Conservation (phyloP, 1,140 invertebrate species). For the Bathynomus jamesi region DNA sequence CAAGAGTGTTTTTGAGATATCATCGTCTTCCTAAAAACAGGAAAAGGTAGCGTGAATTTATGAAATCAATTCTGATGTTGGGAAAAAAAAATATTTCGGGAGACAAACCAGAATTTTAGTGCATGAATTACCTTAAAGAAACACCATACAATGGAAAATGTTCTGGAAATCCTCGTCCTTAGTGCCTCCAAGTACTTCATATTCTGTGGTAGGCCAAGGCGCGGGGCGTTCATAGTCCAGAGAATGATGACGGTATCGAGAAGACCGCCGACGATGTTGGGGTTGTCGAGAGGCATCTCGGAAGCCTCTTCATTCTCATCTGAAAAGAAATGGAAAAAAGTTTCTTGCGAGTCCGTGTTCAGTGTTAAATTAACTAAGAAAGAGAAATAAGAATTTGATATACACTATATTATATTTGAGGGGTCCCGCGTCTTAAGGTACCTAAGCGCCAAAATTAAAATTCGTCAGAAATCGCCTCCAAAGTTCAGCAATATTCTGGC, state of each 20-base stretch:
- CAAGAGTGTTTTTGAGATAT: slow-evolving; percentile 26
- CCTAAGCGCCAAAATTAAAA: no score
- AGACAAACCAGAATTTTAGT: no score
- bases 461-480: no score
- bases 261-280: slow-evolving; percentile 21
- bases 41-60: no score
- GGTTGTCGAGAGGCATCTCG: slow-evolving; percentile 19
- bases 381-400: not conserved
- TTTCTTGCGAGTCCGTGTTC: not conserved
- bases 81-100: no score
- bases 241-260: slow-evolving; percentile 28
- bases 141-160: not conserved
- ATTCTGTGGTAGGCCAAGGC: slow-evolving; percentile 19
- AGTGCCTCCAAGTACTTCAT: slow-evolving; percentile 26
- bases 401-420: no score
- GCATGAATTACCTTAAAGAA: not conserved
- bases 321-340: slow-evolving; percentile 4
- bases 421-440: no score
- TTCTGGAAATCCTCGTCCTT: slow-evolving; percentile 18
- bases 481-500: no score
- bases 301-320: not conserved
- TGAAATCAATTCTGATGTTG: no score
- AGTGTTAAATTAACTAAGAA: not conserved
- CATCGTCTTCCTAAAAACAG: slow-evolving; percentile 19
- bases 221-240: slow-evolving; percentile 29